A percentile compares a stretch with the other conserved stretches of the same genome.
Conservation (phyloP, 2,113 vertebrate species). For the Grus americana region DNA sequence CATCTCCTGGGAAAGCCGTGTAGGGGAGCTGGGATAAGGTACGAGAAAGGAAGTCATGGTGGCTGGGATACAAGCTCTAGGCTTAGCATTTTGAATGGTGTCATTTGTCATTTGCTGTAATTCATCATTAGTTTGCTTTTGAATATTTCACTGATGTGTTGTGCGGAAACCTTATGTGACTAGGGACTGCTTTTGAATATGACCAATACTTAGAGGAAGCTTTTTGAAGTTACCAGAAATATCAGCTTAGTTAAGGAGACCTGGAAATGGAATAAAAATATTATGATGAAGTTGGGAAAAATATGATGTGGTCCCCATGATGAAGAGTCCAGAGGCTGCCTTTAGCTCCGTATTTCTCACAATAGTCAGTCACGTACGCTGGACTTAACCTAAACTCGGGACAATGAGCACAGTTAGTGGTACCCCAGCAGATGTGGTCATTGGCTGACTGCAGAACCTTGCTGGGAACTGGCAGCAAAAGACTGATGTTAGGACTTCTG, state of each 20-base stretch:
- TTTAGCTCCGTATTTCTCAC: neutral
- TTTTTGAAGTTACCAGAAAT: neutral
- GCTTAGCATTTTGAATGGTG: neutral
- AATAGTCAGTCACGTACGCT: fast-evolving
- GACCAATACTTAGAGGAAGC: fast-evolving
- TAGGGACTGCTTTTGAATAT: neutral
- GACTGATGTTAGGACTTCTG: neutral
- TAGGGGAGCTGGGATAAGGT: neutral
- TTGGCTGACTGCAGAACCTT: fast-evolving
- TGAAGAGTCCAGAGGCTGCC: neutral
- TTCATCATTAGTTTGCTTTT: neutral
- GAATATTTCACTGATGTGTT: neutral
- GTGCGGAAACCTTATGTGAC: neutral
- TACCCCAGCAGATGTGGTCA: no score
- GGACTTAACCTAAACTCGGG: neutral
- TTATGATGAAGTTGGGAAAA: neutral
- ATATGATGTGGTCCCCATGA: no score
- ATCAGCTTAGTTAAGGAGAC: neutral
- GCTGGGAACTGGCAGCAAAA: neutral
- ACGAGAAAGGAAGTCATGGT: fast-evolving
- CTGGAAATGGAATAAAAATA: neutral
- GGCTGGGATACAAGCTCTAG: neutral
- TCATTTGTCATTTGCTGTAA: neutral
- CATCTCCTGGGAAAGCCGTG: neutral
- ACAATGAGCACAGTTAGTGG: neutral